Percentiles rank a stretch among this genome's conserved stretches.
Conservation (phyloP, 2,888 invertebrate species). For the Cosmia pyralina region DNA sequence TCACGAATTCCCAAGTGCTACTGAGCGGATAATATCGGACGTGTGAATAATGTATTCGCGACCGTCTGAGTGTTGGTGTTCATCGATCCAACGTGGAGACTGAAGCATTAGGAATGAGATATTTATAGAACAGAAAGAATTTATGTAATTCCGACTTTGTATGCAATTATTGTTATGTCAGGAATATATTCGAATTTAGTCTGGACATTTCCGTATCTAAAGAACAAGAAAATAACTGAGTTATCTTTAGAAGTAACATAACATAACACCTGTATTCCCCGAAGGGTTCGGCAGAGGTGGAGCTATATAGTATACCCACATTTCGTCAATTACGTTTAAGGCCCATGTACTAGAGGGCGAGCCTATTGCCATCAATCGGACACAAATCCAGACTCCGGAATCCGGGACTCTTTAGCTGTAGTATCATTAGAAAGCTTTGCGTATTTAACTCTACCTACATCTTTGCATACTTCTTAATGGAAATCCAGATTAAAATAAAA, state of each 20-base stretch:
- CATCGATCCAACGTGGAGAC: conserved; percentile 48
- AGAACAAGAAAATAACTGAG: not conserved
- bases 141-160: not conserved
- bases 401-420: too few species aligned
- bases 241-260: not conserved
- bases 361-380: too few species aligned
- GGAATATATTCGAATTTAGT: not conserved
- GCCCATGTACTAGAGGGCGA: too few species aligned
- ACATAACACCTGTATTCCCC: too few species aligned
- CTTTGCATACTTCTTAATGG: not conserved
- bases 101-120: conserved; percentile 10
- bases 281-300: too few species aligned
- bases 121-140: not conserved
- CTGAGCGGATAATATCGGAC: too few species aligned
- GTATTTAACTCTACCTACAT: not conserved
- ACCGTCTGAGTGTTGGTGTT: conserved; percentile 43
- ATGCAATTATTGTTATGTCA: not conserved
- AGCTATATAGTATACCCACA: too few species aligned
- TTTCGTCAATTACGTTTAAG: too few species aligned
- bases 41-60: conserved; percentile 60
- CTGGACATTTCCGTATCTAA: not conserved
- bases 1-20: too few species aligned
- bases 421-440: not conserved
- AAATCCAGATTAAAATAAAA: conserved; percentile 1
- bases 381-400: too few species aligned